phyloP scores from a whole-genome alignment of 1,140 invertebrate genomes.

The Bombus haemorrhoidalis region DNA sequence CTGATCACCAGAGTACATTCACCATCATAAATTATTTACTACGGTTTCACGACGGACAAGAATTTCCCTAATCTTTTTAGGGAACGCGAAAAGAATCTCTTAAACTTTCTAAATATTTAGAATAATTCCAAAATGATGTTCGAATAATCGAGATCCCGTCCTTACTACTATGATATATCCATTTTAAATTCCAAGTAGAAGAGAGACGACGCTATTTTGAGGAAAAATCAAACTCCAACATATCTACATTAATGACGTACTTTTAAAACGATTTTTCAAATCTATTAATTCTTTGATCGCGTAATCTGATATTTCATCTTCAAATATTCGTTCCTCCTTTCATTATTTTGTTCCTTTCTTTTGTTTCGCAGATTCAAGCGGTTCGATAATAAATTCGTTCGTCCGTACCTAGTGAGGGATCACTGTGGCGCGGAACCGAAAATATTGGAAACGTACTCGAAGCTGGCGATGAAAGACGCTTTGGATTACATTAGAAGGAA shows the following conservation, averaged over 20 bases:
- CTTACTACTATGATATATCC: too few species aligned
- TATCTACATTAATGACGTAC: too few species aligned
- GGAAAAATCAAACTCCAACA: too few species aligned
- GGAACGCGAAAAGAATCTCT: not conserved
- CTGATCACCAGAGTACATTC: not conserved
- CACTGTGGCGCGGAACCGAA: conserved; percentile 95
- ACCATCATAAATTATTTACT: not conserved
- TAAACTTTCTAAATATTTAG: not conserved
- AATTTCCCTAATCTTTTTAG: not conserved
- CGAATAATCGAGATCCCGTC: too few species aligned
- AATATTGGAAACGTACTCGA: conserved; percentile 96
- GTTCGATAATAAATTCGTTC: conserved; percentile 96
- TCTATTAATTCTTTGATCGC: not conserved
- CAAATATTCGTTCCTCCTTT: not conserved
- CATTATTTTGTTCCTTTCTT: too few species aligned
- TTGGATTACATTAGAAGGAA: conserved; percentile 94
- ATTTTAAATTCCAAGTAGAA: too few species aligned
- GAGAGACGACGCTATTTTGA: too few species aligned
- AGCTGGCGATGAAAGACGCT: conserved; percentile 96
- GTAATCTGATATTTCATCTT: not conserved
- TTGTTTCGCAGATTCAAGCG: conserved; percentile 89
- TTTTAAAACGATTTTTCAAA: not conserved
- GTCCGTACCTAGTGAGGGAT: conserved; percentile 93
- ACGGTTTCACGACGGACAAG: not conserved
- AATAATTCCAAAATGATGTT: not conserved